These are phyloP conservation scores for Anguilla pacifica DNA, from an alignment of 2,797 vertebrate species.

Conservation along the genomic window DNA sequence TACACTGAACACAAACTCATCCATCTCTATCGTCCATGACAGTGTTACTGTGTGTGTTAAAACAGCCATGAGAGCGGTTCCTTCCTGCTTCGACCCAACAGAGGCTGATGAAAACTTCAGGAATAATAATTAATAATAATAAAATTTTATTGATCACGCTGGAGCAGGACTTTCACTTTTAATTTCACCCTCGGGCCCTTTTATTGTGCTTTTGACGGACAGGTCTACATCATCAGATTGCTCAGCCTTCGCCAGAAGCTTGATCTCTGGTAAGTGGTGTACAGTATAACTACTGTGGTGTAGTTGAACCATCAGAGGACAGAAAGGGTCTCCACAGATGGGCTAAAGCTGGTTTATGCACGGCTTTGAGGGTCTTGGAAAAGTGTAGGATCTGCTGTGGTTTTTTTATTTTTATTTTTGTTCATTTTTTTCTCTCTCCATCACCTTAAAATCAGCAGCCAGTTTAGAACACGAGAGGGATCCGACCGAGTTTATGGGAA, in stretches of 20 bases:
- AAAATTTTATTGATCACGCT: not conserved
- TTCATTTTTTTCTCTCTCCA: not conserved
- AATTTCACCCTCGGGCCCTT: conserved; percentile 4
- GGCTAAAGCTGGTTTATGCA: not conserved
- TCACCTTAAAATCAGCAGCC: not conserved
- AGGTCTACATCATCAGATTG: not conserved
- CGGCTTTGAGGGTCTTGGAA: not conserved
- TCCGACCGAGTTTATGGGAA: no score
- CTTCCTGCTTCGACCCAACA: not conserved
- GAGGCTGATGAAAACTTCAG: not conserved
- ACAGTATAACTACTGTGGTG: not conserved
- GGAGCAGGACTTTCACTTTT: not conserved
- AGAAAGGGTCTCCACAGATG: no score
- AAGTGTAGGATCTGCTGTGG: not conserved
- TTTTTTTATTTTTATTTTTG: not conserved
- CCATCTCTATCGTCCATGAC: no score
- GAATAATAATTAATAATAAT: not conserved
- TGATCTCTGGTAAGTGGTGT: not conserved
- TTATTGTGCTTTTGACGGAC: conserved; percentile 46
- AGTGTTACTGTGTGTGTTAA: no score
- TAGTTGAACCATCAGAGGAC: not conserved
- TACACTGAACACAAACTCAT: no score
- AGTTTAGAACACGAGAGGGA: not conserved
- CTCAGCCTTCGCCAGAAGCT: not conserved
- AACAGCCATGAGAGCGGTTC: not conserved